phyloP scores from a whole-genome alignment of 2,888 invertebrate species.

The Stratiomys singularior region DNA sequence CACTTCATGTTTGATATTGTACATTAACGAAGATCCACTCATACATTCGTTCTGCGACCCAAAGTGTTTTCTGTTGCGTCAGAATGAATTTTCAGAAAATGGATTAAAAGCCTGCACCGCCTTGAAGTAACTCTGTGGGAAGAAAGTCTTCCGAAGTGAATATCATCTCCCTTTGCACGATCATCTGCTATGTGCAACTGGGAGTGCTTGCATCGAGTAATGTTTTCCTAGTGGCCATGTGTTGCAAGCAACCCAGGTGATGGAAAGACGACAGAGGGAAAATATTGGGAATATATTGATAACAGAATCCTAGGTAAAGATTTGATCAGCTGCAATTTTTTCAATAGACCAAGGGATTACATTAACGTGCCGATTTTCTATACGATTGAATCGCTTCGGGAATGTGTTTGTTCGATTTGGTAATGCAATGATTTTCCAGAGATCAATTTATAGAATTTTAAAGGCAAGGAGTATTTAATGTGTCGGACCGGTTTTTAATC shows the following conservation, averaged over 20 bases:
- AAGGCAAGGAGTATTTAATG: no score
- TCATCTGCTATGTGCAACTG: no score
- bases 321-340: slow-evolving; percentile 37
- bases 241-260: neutral
- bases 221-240: neutral
- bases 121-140: neutral
- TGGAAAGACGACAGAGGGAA: neutral
- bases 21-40: neutral
- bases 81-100: neutral
- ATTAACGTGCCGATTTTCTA: no score
- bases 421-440: no score
- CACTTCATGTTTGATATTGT: neutral
- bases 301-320: slow-evolving; percentile 13
- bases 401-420: no score
- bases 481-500: no score
- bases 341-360: no score
- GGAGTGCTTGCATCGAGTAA: neutral
- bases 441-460: neutral
- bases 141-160: neutral
- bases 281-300: neutral
- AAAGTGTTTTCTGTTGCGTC: neutral
- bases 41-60: neutral
- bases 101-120: neutral
- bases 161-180: no score
- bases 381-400: no score